A percentile compares a stretch with the other conserved stretches of the same genome.
phyloP scores from a whole-genome alignment of 2,888 invertebrate species.

The Thereva unica region DNA sequence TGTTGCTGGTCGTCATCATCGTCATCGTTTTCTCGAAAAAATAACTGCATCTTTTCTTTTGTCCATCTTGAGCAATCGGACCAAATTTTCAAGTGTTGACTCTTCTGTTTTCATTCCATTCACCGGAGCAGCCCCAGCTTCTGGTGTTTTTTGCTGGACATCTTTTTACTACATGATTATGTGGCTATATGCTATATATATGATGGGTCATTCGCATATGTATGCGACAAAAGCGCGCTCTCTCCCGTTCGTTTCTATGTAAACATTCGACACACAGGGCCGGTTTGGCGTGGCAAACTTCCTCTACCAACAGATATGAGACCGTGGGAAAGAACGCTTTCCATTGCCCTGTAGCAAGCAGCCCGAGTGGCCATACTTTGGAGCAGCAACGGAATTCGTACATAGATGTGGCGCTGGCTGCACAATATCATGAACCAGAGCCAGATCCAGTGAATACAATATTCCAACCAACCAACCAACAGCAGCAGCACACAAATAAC shows the following conservation, averaged over 20 bases:
- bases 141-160: slow-evolving; percentile 23
- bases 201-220: slow-evolving; percentile 30
- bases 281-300: slow-evolving; percentile 49
- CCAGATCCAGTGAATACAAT: background rate
- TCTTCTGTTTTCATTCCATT: slow-evolving; percentile 33
- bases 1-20: background rate
- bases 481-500: background rate
- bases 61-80: slow-evolving; percentile 39
- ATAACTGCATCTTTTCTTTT: slow-evolving; percentile 40
- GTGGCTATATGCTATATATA: too few relatives aligned
- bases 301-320: slow-evolving; percentile 53
- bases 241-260: slow-evolving; percentile 31
- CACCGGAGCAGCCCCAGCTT: slow-evolving; percentile 27
- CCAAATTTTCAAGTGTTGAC: slow-evolving; percentile 36
- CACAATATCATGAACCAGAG: background rate
- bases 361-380: slow-evolving; percentile 18
- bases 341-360: slow-evolving; percentile 41
- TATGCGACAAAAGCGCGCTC: slow-evolving; percentile 25
- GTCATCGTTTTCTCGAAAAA: slow-evolving; percentile 37
- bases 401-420: background rate
- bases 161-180: slow-evolving; percentile 21
- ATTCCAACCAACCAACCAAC: too few relatives aligned
- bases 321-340: slow-evolving; percentile 57
- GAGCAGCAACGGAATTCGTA: slow-evolving; percentile 16
- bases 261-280: slow-evolving; percentile 41